Evolutionary conservation across 1,140 invertebrate species (phyloP).

Genomic region (Drosophila murphyi): DNA sequence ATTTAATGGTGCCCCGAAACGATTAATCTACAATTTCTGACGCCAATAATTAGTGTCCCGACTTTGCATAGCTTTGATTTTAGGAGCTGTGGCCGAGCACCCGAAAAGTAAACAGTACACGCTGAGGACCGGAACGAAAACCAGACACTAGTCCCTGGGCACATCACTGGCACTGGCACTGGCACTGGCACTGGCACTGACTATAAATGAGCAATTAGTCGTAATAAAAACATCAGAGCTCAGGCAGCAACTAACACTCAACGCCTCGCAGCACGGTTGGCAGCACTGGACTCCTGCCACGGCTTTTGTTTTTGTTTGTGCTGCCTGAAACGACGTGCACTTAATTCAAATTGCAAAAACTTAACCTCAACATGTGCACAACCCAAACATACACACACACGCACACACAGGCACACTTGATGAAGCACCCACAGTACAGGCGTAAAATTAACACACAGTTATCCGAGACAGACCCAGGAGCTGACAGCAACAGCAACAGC

Average conservation of each 20-base stretch:
- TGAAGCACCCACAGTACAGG: conserved; percentile 10
- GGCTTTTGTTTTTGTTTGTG: neutral
- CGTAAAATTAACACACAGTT: conserved; percentile 77
- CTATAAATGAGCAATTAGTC: conserved; percentile 79
- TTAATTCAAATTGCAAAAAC: conserved; percentile 80
- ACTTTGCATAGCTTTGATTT: conserved; percentile 42
- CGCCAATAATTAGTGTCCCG: conserved; percentile 57
- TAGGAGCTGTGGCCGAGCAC: neutral
- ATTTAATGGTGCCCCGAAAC: conserved; percentile 41
- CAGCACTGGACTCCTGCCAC: conserved; percentile 4
- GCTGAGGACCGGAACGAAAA: too few relatives aligned
- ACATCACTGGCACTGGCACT: neutral
- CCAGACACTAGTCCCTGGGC: neutral
- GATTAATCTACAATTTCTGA: conserved; percentile 44
- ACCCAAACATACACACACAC: conserved; percentile 23
- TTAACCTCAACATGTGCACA: conserved; percentile 57
- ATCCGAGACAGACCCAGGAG: conserved; percentile 32
- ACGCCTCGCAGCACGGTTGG: conserved; percentile 19
- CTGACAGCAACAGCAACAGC: conserved; percentile 6
- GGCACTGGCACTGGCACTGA: conserved; percentile 10
- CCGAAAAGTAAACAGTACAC: conserved; percentile 30
- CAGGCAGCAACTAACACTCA: conserved; percentile 45
- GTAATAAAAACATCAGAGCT: conserved; percentile 69
- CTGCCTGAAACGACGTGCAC: conserved; percentile 49
- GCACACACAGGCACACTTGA: conserved; percentile 7